phyloP scores from a whole-genome alignment of 1,140 invertebrate genomes.

The Aphelinus certus region DNA sequence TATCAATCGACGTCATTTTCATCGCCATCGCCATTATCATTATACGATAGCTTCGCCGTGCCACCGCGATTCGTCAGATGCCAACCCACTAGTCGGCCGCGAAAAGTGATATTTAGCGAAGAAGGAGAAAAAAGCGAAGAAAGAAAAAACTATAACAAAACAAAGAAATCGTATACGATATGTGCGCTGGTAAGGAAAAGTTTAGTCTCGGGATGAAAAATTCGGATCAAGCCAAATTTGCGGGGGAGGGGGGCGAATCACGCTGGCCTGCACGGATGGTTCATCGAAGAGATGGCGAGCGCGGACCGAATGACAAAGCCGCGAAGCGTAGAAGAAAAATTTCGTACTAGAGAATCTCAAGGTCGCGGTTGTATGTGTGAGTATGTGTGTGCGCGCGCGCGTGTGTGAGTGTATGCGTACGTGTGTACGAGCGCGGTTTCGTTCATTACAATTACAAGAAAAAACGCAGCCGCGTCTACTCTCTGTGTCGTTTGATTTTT shows the following conservation, averaged over 20 bases:
- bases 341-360: constrained; percentile 31
- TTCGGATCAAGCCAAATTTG: no score
- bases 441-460: constrained; percentile 15
- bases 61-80: constrained; percentile 17
- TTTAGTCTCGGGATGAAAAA: no score
- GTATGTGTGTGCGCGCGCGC: neutral
- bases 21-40: neutral
- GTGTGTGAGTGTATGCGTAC: neutral
- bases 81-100: no score
- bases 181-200: no score
- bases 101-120: no score
- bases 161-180: no score
- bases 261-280: no score
- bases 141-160: no score
- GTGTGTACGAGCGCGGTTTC: neutral
- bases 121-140: no score
- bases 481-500: neutral
- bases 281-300: no score
- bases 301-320: constrained; percentile 1
- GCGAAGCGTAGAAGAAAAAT: neutral
- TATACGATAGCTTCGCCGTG: neutral
- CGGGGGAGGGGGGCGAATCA: no score
- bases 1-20: neutral
- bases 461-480: neutral
- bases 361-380: neutral